These are phyloP conservation scores for Capra hircus DNA, from an alignment of 2,113 vertebrate genomes.

Conservation along the genomic window DNA sequence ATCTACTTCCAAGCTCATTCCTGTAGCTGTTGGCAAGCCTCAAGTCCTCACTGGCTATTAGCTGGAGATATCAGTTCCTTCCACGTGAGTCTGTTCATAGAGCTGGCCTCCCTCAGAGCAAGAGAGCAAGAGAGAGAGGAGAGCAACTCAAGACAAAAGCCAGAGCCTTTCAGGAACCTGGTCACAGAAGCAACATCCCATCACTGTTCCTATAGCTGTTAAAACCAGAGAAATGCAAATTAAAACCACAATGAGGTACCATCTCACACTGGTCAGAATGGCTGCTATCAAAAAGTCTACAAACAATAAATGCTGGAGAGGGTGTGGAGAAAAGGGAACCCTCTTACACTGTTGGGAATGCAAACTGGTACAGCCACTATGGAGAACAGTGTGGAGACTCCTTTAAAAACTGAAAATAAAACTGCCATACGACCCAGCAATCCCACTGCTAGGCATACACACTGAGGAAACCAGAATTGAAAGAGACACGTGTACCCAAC, in stretches of 20 bases:
- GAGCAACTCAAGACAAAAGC: neutral
- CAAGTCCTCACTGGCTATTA: neutral
- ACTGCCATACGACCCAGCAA: neutral
- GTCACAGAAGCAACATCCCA: neutral
- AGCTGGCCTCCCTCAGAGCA: neutral
- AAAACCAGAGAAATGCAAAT: neutral
- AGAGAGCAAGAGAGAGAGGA: neutral
- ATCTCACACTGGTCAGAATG: neutral
- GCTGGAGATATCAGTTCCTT: neutral
- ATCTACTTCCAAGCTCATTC: neutral
- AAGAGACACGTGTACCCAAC: neutral
- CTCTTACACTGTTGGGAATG: neutral
- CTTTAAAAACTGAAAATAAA: neutral
- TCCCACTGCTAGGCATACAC: neutral
- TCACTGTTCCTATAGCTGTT: neutral
- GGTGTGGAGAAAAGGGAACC: neutral
- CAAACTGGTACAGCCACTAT: neutral
- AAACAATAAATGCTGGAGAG: neutral
- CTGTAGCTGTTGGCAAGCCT: neutral
- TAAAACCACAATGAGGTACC: neutral
- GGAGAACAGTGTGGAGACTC: neutral
- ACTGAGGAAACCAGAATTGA: fast-evolving
- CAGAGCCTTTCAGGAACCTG: neutral
- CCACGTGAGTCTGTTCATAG: neutral
- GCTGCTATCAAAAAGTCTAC: neutral